These are phyloP conservation scores for Alosa alosa DNA, from an alignment of 2,113 vertebrate species.

Conservation along the genomic window DNA sequence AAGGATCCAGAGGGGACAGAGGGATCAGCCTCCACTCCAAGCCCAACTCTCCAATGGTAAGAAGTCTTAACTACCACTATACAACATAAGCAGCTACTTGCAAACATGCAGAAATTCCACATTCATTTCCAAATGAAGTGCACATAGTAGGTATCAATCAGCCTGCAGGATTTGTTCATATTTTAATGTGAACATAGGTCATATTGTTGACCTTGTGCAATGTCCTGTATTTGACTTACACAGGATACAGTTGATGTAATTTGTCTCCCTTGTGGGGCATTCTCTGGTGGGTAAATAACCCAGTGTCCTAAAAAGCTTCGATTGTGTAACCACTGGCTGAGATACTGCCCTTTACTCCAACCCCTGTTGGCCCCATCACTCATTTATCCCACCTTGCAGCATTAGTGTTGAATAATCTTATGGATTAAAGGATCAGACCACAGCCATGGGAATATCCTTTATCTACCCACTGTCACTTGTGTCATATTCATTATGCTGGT, in stretches of 20 bases:
- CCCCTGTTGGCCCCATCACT: neutral
- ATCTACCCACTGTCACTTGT: no score
- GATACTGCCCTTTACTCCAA: neutral
- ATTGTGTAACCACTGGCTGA: neutral
- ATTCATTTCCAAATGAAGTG: neutral
- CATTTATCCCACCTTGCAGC: neutral
- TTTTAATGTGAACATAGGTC: neutral
- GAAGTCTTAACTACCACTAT: constrained; percentile 32
- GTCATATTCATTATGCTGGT: no score
- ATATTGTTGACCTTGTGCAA: neutral
- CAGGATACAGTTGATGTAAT: no score
- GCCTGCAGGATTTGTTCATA: neutral
- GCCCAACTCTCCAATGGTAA: constrained; percentile 77
- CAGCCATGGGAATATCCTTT: neutral
- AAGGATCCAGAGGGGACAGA: constrained; percentile 82
- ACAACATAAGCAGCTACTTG: neutral
- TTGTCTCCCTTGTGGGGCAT: neutral
- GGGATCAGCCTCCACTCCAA: constrained; percentile 64
- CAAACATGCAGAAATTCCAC: neutral
- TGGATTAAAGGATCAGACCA: neutral
- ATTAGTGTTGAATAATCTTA: neutral
- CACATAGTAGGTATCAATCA: neutral
- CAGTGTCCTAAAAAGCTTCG: neutral
- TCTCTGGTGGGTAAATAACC: neutral
- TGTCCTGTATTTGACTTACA: no score